These are phyloP conservation scores for Pseudomyrmex dendroicus DNA, from an alignment of 1,140 invertebrate genomes.

Conservation along the genomic window DNA sequence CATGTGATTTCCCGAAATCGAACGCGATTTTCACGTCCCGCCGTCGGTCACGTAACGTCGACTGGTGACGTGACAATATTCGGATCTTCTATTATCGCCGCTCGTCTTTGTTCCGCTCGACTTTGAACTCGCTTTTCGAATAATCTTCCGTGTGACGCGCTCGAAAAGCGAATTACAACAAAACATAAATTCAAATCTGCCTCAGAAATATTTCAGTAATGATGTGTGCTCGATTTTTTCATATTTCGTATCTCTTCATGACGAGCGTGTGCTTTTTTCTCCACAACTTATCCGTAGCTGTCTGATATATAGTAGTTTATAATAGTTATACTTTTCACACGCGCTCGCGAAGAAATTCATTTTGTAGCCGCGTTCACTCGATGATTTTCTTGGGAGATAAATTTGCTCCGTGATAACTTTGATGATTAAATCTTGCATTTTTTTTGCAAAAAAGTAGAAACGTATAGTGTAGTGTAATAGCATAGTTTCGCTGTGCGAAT, in stretches of 20 bases:
- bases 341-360: background rate
- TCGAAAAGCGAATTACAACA: background rate
- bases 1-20: conserved; percentile 22
- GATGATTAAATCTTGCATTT: background rate
- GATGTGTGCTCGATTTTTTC: background rate
- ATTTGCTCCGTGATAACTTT: background rate
- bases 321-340: background rate
- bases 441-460: conserved; percentile 17
- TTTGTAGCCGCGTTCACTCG: background rate
- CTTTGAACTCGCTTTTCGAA: conserved; percentile 21
- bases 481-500: background rate
- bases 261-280: too few species aligned
- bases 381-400: conserved; percentile 10
- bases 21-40: conserved; percentile 11
- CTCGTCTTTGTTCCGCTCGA: conserved; percentile 15
- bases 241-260: background rate
- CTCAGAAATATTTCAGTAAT: conserved; percentile 2
- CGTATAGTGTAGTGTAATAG: background rate
- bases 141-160: background rate
- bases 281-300: too few species aligned
- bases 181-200: background rate
- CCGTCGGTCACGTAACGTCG: conserved; percentile 19
- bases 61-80: conserved; percentile 62
- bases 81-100: conserved; percentile 5
- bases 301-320: background rate